Evolutionary conservation across 2,797 vertebrate species (phyloP), one percentile per base, ranked within the genome.

Genomic region (Chanos chanos): DNA sequence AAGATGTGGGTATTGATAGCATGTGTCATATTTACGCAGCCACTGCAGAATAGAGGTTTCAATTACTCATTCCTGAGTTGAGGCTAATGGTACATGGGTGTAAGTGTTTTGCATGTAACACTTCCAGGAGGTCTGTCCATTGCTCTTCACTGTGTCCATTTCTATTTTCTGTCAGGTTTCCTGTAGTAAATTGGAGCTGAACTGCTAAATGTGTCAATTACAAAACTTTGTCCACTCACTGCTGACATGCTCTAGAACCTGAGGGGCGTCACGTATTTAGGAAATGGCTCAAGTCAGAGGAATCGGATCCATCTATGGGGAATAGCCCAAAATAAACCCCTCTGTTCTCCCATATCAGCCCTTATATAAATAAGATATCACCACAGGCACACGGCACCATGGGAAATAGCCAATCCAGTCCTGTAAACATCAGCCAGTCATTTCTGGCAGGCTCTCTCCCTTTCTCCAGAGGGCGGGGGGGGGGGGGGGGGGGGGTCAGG

Each of bases 291-390:
- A 68, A 73, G 78, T 79, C 62, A 79, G 68, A 87, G 84, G 82
- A 87, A 89, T 85, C 71, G 72, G 84, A 89, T 83, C 87, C 84
- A 85, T 90, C 88, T 88, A 80, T 81, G 85, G 90, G 90, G 89
- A 90, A 89, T 86, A 87, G 81, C 86, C 85, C 66, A 89, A 90
- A 91, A 91, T 91, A 91, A 89, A 87, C 86, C 81, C 80, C 82
- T 87, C 84, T 86, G 85, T 89, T 90, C 89, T 89, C 85, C 85
- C 88, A 87, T 89, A 90, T 89, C 85, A 61, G 75, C 83, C 78
- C 84, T 90, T 87, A 86, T 87, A 87, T 89, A 90, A 91, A 90
- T 90, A 89, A 90, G 88, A 90, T 89, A 89, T 89, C 83, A 78
- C 84, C 76, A 79, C 84, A 86, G 84, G 86, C 88, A 82, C 83